phyloP scores from a whole-genome alignment of 2,888 invertebrate genomes.

The Platycnemis pennipes region DNA sequence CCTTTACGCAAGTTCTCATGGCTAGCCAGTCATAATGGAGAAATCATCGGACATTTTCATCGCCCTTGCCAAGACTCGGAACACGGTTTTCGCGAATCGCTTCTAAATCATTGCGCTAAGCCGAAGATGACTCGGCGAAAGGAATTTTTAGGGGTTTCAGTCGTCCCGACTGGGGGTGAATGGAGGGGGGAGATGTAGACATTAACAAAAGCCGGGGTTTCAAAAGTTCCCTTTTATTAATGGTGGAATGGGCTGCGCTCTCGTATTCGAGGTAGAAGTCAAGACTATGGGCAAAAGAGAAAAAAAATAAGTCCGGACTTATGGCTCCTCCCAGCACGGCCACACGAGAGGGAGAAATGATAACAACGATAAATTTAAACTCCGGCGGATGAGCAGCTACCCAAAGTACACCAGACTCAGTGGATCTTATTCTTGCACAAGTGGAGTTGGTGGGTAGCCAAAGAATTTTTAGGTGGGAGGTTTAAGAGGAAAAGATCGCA shows the following conservation, averaged over 20 bases:
- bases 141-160: constrained; percentile 38
- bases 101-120: constrained; percentile 41
- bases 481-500: background rate
- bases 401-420: background rate
- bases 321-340: background rate
- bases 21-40: background rate
- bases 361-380: constrained; percentile 63
- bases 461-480: background rate
- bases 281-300: too few relatives aligned
- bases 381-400: background rate
- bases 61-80: background rate
- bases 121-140: constrained; percentile 33
- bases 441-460: constrained; percentile 56
- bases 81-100: background rate
- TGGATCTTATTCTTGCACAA: background rate
- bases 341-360: constrained; percentile 33
- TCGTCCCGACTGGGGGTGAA: background rate
- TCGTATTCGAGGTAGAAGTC: background rate
- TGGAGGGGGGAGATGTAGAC: background rate
- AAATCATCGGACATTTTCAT: constrained; percentile 7
- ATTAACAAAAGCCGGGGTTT: background rate
- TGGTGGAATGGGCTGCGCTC: background rate
- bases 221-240: background rate
- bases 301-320: background rate
- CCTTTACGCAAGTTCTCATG: background rate